These are phyloP conservation scores for Leptobrachium ailaonicum DNA, from an alignment of 2,113 vertebrate genomes.

Conservation along the genomic window DNA sequence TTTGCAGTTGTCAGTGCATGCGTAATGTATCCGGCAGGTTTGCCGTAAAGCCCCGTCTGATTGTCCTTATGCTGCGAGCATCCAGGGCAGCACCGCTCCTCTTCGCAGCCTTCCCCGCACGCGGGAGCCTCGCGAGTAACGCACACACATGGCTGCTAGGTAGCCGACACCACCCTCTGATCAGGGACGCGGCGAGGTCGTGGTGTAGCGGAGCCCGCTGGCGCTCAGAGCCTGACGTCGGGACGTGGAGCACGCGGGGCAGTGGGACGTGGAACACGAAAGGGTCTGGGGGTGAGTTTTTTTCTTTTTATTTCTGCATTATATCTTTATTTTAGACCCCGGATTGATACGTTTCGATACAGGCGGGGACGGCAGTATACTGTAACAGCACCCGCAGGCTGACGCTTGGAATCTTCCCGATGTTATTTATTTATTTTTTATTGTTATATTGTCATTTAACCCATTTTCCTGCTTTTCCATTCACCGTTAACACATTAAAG, in stretches of 20 bases:
- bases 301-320: background rate
- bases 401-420: no score
- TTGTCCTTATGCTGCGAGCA: constrained; percentile 17
- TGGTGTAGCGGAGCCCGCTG: no score
- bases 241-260: background rate
- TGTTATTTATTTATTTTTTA: no score
- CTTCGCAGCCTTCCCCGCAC: background rate
- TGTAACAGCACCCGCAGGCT: no score
- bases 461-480: no score
- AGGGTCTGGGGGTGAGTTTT: constrained; percentile 22
- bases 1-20: background rate
- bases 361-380: no score
- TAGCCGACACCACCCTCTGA: background rate
- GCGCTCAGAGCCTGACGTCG: background rate
- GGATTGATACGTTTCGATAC: no score
- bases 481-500: no score
- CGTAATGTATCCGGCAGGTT: background rate
- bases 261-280: background rate
- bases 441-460: no score
- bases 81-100: background rate
- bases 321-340: background rate
- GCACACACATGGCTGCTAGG: background rate
- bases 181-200: background rate
- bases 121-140: background rate
- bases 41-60: background rate